Evolutionary conservation across 1,140 invertebrate genomes (phyloP).

Genomic region (Leptinotarsa texana): DNA sequence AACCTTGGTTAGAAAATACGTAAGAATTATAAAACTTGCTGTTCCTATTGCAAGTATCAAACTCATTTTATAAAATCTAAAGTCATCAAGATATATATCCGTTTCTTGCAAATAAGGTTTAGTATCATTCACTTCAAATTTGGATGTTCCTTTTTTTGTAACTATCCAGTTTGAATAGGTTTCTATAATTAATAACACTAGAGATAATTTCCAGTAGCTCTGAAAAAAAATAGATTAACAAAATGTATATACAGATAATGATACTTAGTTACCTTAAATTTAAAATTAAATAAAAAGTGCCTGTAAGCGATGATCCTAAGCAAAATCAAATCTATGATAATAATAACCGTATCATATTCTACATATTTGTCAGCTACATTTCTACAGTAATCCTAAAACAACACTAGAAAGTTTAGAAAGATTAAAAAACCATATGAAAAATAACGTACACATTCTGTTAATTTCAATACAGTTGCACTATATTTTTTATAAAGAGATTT

Average conservation of each 20-base stretch:
- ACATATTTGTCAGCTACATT: conserved; percentile 84
- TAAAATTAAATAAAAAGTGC: conserved; percentile 79
- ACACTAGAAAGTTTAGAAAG: conserved; percentile 4
- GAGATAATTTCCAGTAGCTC: conserved; percentile 66
- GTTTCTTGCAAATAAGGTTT: conserved; percentile 50
- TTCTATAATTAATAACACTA: conserved; percentile 63
- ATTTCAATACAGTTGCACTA: conserved; percentile 69
- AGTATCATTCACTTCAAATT: conserved; percentile 36
- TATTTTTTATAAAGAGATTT: conserved; percentile 69
- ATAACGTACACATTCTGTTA: conserved; percentile 73
- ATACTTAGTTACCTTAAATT: conserved; percentile 63
- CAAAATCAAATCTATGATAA: conserved; percentile 80
- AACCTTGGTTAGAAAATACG: conserved; percentile 44
- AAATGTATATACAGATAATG: conserved; percentile 33
- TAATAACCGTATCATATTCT: conserved; percentile 83
- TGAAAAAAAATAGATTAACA: conserved; percentile 45
- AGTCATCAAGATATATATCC: conserved; percentile 45
- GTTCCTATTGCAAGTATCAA: conserved; percentile 50
- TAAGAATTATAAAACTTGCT: conserved; percentile 37
- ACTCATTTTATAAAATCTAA: conserved; percentile 48
- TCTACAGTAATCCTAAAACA: conserved; percentile 71
- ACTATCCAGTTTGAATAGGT: conserved; percentile 62
- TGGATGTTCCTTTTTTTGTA: conserved; percentile 43
- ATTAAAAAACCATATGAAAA: conserved; percentile 23
- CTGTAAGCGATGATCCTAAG: conserved; percentile 79